phyloP scores from a whole-genome alignment of 2,888 invertebrate genomes.

The Pheosia gnoma region DNA sequence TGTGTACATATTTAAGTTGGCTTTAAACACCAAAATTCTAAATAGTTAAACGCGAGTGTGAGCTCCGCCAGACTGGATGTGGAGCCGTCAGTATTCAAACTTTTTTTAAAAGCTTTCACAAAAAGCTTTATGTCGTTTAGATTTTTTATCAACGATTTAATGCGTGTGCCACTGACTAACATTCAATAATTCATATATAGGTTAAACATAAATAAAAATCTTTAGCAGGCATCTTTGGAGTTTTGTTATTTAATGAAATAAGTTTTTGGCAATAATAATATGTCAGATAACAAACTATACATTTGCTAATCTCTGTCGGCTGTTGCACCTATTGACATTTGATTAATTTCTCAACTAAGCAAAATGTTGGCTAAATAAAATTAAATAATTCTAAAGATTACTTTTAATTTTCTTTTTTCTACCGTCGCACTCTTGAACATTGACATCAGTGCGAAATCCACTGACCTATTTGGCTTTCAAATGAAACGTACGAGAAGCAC shows the following conservation, averaged over 20 bases:
- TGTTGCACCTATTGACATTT: too few relatives aligned
- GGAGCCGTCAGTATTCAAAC: background rate
- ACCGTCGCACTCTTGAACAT: background rate
- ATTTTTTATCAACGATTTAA: background rate
- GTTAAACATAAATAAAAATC: too few relatives aligned
- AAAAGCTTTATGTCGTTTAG: background rate
- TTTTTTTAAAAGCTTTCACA: background rate
- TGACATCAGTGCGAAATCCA: slow-evolving; percentile 58
- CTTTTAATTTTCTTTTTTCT: background rate
- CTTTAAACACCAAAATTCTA: background rate
- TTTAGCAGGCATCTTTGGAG: background rate
- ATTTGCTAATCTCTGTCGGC: too few relatives aligned
- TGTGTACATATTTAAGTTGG: slow-evolving; percentile 7
- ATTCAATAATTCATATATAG: too few relatives aligned
- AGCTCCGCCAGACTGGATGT: background rate
- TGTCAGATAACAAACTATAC: too few relatives aligned
- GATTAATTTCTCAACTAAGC: too few relatives aligned
- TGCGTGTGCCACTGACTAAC: background rate
- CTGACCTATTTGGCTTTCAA: slow-evolving; percentile 77
- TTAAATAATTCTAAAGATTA: background rate
- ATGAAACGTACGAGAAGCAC: slow-evolving; percentile 67
- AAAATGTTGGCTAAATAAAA: background rate
- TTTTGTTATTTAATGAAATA: background rate
- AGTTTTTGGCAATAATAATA: too few relatives aligned
- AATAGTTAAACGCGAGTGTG: background rate